Evolutionary conservation across 1,140 invertebrate species (phyloP).

Genomic region (Bemisia tabaci): DNA sequence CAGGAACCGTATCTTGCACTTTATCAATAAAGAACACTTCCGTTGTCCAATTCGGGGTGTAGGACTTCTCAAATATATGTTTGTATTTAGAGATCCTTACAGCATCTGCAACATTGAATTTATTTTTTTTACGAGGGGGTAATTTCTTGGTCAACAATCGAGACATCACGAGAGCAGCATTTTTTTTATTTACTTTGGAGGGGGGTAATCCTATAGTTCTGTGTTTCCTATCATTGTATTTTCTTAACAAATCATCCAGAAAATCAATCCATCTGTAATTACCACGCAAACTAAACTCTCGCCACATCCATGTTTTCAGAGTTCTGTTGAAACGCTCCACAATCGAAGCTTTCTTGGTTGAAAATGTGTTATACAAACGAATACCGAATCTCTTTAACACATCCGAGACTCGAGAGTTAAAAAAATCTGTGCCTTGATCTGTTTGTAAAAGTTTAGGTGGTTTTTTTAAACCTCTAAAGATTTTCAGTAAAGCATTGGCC

Average conservation of each 20-base stretch:
- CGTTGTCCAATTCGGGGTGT: neutral
- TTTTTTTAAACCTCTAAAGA: slow-evolving; percentile 19
- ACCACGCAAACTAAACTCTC: neutral
- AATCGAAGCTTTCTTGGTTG: slow-evolving; percentile 32
- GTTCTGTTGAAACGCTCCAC: slow-evolving; percentile 18
- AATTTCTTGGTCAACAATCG: neutral
- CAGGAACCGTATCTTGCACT: neutral
- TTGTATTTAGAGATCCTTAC: neutral
- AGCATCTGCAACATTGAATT: neutral
- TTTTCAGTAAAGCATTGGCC: slow-evolving; percentile 20
- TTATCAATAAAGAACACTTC: neutral
- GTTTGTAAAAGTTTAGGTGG: neutral
- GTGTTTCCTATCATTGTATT: slow-evolving; percentile 2
- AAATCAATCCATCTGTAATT: neutral
- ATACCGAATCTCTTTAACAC: slow-evolving; percentile 29
- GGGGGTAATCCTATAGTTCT: neutral
- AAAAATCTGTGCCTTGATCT: slow-evolving; percentile 3
- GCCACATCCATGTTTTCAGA: neutral
- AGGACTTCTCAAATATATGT: neutral
- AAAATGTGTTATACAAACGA: slow-evolving; percentile 33
- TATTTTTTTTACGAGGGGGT: no score
- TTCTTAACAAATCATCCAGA: neutral
- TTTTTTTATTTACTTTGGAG: neutral
- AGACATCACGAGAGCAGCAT: neutral
- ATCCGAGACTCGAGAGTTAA: slow-evolving; percentile 20